phyloP scores from a whole-genome alignment of 2,797 vertebrate genomes.

The Periophthalmus magnuspinnatus region DNA sequence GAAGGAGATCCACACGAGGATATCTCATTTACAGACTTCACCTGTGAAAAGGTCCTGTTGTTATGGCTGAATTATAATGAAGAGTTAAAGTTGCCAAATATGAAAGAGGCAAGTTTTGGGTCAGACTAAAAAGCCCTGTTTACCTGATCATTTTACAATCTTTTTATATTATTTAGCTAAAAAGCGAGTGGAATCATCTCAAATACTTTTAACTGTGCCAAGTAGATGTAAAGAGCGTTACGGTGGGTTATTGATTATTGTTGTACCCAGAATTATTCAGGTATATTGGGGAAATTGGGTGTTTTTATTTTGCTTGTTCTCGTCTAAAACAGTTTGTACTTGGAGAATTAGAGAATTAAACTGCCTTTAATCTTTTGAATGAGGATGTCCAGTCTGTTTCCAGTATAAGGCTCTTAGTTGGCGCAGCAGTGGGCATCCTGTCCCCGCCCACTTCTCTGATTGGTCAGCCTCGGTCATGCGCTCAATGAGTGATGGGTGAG shows the following conservation, averaged over 20 bases:
- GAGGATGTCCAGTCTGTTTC: no score
- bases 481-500: no score
- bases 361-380: not conserved
- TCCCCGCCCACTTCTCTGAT: no score
- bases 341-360: not conserved
- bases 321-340: not conserved
- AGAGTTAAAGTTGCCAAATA: conserved; percentile 66
- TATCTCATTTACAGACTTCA: conserved; percentile 22
- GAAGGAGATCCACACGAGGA: conserved; percentile 54
- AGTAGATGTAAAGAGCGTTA: conserved; percentile 20
- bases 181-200: conserved; percentile 71
- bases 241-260: not conserved
- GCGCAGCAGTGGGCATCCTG: no score
- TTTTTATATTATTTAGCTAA: conserved; percentile 31
- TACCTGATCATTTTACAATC: conserved; percentile 39
- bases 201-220: conserved; percentile 37
- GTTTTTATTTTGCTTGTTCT: not conserved
- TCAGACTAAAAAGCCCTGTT: conserved; percentile 32
- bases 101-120: conserved; percentile 19
- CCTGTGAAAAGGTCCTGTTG: conserved; percentile 66
- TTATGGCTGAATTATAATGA: conserved; percentile 32
- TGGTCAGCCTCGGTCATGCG: no score
- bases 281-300: not conserved
- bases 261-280: not conserved
- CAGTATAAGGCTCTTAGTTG: no score